A percentile compares a stretch with the other conserved stretches of the same genome.
Evolutionary conservation across 2,888 invertebrate species (phyloP).

Genomic region (Gibbula magus): DNA sequence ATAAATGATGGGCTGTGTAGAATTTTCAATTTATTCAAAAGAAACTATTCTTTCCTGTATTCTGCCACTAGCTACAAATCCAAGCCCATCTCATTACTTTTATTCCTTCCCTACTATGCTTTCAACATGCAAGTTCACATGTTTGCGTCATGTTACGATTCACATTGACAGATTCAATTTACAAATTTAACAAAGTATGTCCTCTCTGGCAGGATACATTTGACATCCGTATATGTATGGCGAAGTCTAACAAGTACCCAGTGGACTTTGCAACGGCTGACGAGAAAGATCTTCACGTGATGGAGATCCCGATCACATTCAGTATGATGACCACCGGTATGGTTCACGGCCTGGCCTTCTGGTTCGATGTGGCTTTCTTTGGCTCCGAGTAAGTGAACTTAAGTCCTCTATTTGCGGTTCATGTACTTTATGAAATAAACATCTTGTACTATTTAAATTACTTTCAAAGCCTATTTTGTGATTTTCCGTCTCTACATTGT

Average conservation of each 20-base stretch:
- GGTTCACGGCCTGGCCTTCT: slow-evolving; percentile 97
- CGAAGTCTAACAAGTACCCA: slow-evolving; percentile 92
- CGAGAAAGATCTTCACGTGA: slow-evolving; percentile 94
- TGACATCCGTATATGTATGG: slow-evolving; percentile 96
- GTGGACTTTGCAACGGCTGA: slow-evolving; percentile 94
- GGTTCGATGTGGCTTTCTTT: slow-evolving; percentile 98
- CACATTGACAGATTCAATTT: not conserved
- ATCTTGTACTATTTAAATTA: too few species aligned
- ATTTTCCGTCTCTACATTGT: too few species aligned
- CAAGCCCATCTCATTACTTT: too few species aligned
- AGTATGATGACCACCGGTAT: slow-evolving; percentile 93
- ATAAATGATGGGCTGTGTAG: too few species aligned
- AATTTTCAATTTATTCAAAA: too few species aligned
- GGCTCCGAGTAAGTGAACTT: slow-evolving; percentile 78
- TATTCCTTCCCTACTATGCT: too few species aligned
- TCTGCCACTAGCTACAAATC: too few species aligned
- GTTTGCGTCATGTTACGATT: not conserved
- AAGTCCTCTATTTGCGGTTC: not conserved
- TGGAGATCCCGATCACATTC: slow-evolving; percentile 96
- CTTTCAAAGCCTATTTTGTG: too few species aligned
- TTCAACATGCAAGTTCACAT: not conserved
- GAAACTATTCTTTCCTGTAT: too few species aligned
- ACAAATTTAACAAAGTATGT: not conserved
- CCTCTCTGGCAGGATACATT: slow-evolving; percentile 87
- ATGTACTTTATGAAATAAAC: not conserved